phyloP scores from a whole-genome alignment of 1,140 invertebrate genomes.

The Pinna nobilis region DNA sequence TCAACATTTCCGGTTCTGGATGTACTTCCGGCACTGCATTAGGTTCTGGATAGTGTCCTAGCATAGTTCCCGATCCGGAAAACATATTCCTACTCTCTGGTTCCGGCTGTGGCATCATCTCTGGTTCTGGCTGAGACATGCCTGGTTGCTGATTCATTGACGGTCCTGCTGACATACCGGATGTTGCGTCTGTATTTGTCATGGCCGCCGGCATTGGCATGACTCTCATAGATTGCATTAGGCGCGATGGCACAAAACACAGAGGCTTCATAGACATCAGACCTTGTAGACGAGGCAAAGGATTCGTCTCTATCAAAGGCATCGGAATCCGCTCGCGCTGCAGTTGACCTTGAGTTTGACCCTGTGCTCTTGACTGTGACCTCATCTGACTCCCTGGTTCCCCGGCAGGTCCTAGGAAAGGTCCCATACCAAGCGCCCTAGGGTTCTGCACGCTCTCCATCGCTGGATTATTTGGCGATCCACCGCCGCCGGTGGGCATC shows the following conservation, averaged over 20 bases:
- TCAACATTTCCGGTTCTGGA: too few relatives aligned
- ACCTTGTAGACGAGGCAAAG: neutral
- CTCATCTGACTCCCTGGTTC: slow-evolving; percentile 3
- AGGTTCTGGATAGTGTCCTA: too few relatives aligned
- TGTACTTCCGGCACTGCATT: too few relatives aligned
- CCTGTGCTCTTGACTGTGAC: too few relatives aligned
- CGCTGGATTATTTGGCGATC: slow-evolving; percentile 15
- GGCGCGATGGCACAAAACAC: neutral
- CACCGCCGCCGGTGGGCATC: slow-evolving; percentile 2
- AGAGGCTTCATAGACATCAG: neutral
- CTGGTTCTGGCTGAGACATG: neutral
- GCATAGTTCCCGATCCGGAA: too few relatives aligned
- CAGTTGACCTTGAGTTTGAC: neutral
- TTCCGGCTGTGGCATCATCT: too few relatives aligned
- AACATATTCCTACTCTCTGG: too few relatives aligned
- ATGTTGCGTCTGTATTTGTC: neutral
- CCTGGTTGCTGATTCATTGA: neutral
- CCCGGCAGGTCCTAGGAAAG: slow-evolving; percentile 8
- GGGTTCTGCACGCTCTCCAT: slow-evolving; percentile 18
- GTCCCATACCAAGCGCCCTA: slow-evolving; percentile 1
- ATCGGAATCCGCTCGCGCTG: neutral
- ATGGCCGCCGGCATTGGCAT: slow-evolving; percentile 8
- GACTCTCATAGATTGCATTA: neutral
- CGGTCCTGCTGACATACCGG: neutral
- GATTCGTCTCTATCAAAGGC: neutral